Evolutionary conservation across 1,140 invertebrate species (phyloP).

Genomic region (Diabrotica undecimpunctata): DNA sequence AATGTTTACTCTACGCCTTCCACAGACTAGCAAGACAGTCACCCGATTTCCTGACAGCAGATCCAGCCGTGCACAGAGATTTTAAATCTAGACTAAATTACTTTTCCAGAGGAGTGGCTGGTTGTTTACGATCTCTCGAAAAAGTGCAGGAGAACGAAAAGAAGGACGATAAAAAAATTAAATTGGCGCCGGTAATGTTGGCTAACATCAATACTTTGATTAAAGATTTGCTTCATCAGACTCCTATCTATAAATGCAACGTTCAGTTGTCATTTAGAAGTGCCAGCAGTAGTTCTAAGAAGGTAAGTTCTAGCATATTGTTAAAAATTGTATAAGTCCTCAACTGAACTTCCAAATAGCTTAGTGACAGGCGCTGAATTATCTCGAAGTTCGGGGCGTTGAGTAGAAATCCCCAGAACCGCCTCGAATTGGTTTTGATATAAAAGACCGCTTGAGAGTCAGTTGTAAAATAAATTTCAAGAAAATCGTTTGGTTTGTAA

Average conservation of each 20-base stretch:
- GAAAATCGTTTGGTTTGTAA: no score
- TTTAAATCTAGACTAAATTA: slow-evolving; percentile 86
- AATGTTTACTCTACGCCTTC: slow-evolving; percentile 86
- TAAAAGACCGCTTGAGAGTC: no score
- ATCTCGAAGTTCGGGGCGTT: no score
- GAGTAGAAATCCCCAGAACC: no score
- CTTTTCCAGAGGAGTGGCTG: slow-evolving; percentile 85
- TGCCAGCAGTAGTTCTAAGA: not conserved
- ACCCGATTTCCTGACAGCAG: slow-evolving; percentile 75
- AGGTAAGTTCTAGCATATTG: no score
- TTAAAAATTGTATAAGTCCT: no score
- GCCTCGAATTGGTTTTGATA: no score
- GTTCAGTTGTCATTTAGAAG: slow-evolving; percentile 83
- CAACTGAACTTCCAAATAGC: no score
- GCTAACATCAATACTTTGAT: slow-evolving; percentile 88
- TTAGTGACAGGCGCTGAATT: no score
- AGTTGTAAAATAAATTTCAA: no score
- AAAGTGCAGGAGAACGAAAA: slow-evolving; percentile 38
- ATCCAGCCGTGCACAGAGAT: slow-evolving; percentile 80
- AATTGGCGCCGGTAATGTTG: slow-evolving; percentile 82
- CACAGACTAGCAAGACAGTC: slow-evolving; percentile 81
- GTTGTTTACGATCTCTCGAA: slow-evolving; percentile 30
- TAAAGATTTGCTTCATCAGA: slow-evolving; percentile 90
- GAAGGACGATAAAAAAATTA: slow-evolving; percentile 73
- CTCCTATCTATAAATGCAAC: slow-evolving; percentile 85